Conservation (phyloP, 1,140 invertebrate genomes). For the Hyphantria cunea region DNA sequence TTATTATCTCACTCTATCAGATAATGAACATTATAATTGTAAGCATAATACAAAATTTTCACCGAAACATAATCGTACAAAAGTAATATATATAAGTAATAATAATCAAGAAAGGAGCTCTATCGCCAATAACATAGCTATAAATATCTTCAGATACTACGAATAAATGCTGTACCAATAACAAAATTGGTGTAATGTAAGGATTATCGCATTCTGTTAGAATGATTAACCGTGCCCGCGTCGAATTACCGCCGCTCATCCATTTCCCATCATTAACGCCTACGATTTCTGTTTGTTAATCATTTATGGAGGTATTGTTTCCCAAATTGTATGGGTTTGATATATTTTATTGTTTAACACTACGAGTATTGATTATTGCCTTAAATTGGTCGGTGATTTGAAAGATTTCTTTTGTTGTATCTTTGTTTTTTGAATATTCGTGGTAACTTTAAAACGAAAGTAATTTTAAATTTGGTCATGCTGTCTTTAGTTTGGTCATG, state of each 20-base stretch:
- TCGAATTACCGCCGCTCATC: conserved; percentile 5
- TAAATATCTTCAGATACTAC: too few relatives aligned
- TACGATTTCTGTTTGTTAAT: conserved; percentile 17
- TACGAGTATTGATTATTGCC: conserved; percentile 8
- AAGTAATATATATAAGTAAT: too few relatives aligned
- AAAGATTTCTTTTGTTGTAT: neutral
- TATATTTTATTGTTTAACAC: conserved; percentile 25
- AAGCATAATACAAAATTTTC: too few relatives aligned
- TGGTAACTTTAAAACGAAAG: too few relatives aligned
- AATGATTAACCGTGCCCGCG: conserved; percentile 4
- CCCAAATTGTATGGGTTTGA: conserved; percentile 19
- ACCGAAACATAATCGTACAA: too few relatives aligned
- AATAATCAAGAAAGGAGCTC: too few relatives aligned
- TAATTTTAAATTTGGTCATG: too few relatives aligned
- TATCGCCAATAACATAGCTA: too few relatives aligned
- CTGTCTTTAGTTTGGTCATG: too few relatives aligned
- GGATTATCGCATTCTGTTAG: conserved; percentile 3
- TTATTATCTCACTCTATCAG: too few relatives aligned
- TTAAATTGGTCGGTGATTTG: neutral
- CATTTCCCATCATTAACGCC: conserved; percentile 23
- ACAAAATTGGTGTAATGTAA: neutral
- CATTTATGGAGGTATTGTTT: conserved; percentile 18
- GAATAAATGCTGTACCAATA: too few relatives aligned
- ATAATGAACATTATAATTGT: too few relatives aligned
- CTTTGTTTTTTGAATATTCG: neutral